phyloP scores from a whole-genome alignment of 2,113 vertebrate species.

The Pantherophis guttatus region DNA sequence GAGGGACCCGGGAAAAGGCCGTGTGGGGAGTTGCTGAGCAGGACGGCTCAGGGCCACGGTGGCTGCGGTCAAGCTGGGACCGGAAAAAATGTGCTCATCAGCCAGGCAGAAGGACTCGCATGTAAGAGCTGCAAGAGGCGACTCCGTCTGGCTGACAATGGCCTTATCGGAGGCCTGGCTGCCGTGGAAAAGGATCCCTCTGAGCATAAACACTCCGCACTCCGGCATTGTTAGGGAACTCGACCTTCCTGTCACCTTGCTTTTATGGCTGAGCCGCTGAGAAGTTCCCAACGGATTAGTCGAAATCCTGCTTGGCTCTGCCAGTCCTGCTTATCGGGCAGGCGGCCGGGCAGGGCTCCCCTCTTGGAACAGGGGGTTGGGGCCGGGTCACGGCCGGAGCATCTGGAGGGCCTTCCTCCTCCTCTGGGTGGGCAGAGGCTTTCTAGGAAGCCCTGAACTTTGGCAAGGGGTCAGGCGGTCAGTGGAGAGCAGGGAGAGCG shows the following conservation, averaged over 20 bases:
- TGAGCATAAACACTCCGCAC: conserved; percentile 78
- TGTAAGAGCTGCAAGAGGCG: conserved; percentile 67
- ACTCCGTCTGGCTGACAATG: conserved; percentile 76
- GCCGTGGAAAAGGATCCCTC: conserved; percentile 72
- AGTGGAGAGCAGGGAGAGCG: conserved; percentile 59
- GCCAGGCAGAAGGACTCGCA: conserved; percentile 72
- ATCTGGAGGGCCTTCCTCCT: conserved; percentile 79
- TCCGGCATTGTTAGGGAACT: conserved; percentile 79
- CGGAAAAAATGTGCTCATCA: conserved; percentile 59
- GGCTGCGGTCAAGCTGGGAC: conserved; percentile 52
- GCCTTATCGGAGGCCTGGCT: conserved; percentile 73
- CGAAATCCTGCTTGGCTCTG: conserved; percentile 73
- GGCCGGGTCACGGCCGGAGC: conserved; percentile 78
- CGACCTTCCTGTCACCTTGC: conserved; percentile 78
- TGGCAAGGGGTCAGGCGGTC: conserved; percentile 71
- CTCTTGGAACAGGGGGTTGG: conserved; percentile 75
- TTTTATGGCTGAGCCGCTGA: conserved; percentile 76
- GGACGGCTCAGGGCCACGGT: conserved; percentile 36
- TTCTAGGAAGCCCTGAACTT: conserved; percentile 80
- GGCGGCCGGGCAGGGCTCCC: conserved; percentile 78
- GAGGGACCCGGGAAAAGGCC: conserved; percentile 24
- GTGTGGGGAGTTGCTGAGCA: conserved; percentile 23
- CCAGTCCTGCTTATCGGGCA: conserved; percentile 75
- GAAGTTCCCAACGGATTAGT: conserved; percentile 79
- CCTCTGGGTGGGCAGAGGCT: conserved; percentile 39